Base-by-base conservation (phyloP, 2,113 vertebrate genomes). In the Esox niger region DNA sequence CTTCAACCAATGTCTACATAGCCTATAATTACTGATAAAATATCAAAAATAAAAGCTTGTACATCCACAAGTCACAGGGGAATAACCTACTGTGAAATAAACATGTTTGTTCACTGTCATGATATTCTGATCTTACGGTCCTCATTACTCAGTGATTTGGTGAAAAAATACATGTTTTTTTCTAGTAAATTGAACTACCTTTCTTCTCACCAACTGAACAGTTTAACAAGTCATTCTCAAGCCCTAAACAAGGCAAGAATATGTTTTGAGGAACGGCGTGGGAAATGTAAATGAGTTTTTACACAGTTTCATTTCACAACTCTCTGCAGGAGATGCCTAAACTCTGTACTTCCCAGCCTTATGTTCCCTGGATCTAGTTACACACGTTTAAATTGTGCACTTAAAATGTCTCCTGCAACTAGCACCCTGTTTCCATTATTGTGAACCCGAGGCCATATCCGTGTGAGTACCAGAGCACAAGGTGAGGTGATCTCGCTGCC, bases 381-480 rank as follows among this genome's bases (percentile, higher is more conserved):
- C 84, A 73, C 49, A 70, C 70, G 70, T 80, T 84, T 84, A 86
- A 84, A 86, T 68, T 70, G 71, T 75, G 78, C 79, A 83, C 81
- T 88, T 88, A 85, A 88, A 85, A 81, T 71, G 84, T 88, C 83
- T 86, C 78, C 82, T 81, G 78, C 70, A 88, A 80, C 82, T 80
- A 88, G 62, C 25, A 68, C 79, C 71, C 71, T 69, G 70, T 71
- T 83, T 84, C 76, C 68, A 87, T 84, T 82, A 74, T 35, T 55
- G 43, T 61, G 59, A 80, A 84, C 80, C 58, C 54, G 20, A 56
- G 72, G 71, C 64, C 43, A 70, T 62, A 29, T 49, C 69, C 68
- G 46, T 79, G 63, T 74, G 78, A 60, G 72, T 52, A 79, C 54
- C 23, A 62, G 77, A 49, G 68, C 76, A 77, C 66, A 85, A 62